These are phyloP conservation scores for Ferdinandea cuprea DNA, from an alignment of 2,888 invertebrate species.

Conservation along the genomic window DNA sequence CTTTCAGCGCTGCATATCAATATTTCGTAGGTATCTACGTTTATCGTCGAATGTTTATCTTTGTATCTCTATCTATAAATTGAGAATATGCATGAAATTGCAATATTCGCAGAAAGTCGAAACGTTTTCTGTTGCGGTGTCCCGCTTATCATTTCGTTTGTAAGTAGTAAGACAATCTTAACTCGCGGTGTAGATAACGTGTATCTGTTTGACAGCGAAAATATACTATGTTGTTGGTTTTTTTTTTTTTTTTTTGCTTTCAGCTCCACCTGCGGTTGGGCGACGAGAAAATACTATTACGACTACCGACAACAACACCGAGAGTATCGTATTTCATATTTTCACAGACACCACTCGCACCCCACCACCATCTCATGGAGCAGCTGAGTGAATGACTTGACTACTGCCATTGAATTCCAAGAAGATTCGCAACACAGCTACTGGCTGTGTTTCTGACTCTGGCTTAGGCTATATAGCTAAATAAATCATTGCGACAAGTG, in stretches of 20 bases:
- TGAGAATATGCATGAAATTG: constrained; percentile 1
- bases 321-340: constrained; percentile 32
- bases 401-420: constrained; percentile 50
- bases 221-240: no score
- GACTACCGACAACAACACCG: not conserved
- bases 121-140: constrained; percentile 11
- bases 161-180: constrained; percentile 16
- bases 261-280: constrained; percentile 18
- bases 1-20: constrained; percentile 2
- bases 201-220: constrained; percentile 29
- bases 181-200: constrained; percentile 24
- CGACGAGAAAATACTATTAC: not conserved
- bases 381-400: constrained; percentile 48
- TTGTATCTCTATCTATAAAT: not conserved
- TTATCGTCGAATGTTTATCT: not conserved
- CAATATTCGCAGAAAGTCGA: constrained; percentile 27
- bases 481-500: constrained; percentile 66
- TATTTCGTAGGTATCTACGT: not conserved
- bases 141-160: constrained; percentile 12
- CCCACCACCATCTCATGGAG: not conserved
- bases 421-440: constrained; percentile 27
- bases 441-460: no score
- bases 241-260: no score
- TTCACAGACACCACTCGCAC: constrained; percentile 21
- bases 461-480: no score